These are phyloP conservation scores for Tricholauxania praeusta DNA, from an alignment of 2,888 invertebrate genomes.

Conservation along the genomic window DNA sequence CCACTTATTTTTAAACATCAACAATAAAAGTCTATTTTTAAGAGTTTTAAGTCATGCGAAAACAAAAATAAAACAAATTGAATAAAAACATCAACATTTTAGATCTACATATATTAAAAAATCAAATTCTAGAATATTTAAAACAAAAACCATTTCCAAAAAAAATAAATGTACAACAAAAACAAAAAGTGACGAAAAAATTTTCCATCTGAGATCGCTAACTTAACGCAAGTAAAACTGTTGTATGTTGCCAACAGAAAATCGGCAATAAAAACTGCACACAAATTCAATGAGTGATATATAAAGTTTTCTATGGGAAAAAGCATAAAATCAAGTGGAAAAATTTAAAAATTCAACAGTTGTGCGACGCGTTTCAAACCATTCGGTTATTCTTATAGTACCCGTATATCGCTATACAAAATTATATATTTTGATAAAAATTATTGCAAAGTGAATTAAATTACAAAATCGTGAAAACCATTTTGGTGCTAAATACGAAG, in stretches of 20 bases:
- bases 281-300: constrained; percentile 21
- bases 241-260: too few species aligned
- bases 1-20: neutral
- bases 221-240: neutral
- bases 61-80: neutral
- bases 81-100: neutral
- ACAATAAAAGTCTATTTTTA: constrained; percentile 38
- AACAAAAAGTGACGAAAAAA: constrained; percentile 17
- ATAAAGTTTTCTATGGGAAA: constrained; percentile 26
- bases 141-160: constrained; percentile 16
- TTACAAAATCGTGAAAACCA: neutral
- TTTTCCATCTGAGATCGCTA: constrained; percentile 7
- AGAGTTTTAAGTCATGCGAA: constrained; percentile 19
- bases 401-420: neutral
- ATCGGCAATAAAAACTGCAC: constrained; percentile 11
- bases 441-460: constrained; percentile 4
- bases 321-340: constrained; percentile 50
- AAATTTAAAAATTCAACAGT: constrained; percentile 47
- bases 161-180: constrained; percentile 18
- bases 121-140: constrained; percentile 8
- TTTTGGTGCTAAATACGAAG: neutral
- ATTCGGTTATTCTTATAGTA: constrained; percentile 33
- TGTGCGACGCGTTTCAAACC: constrained; percentile 42
- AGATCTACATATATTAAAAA: too few species aligned
- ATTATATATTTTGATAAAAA: neutral